Base-by-base conservation (phyloP, 2,888 invertebrate genomes). In the Schizaphis graminum region DNA sequence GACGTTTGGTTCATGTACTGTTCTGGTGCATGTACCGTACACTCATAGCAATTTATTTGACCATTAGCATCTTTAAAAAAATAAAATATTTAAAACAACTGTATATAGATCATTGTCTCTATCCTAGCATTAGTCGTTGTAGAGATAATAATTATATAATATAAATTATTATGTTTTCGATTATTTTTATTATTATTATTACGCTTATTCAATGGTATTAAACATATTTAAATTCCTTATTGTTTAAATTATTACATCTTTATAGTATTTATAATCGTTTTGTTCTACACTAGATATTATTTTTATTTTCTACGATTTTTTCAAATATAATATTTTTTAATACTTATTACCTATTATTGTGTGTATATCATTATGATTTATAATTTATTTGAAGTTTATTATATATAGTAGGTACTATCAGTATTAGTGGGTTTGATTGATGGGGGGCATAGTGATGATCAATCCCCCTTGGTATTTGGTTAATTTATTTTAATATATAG, bases 11-110 rank as follows among this genome's bases (percentile, higher is more conserved):
- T 97, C 95, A 96, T 96, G 95, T 96, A 96, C 92, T 96, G 96
- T 67, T 96, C 96, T 11, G 97, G 97, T 2, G 96, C 96, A 0
- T 97, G 97, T 95, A 97, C 97, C 28, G 97, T 96, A 95, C 98
- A 98, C 95, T 97, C 97, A 96, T 97, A 98, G 96, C 98, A 98
- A 95, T 97, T 96, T 89, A 98, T 96, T 56, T 97, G 96, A 90
- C 96, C 95, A 56, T 95, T 95, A 44, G 95, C 95, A 26, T 92
- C 93, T 94, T 95, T 87, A 89, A 94, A 94, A 92, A 90, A 21
- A 49, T 35, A 16, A 53, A 53, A 53, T 53, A 35, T 77, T 35
- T 16, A 77, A 77, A 35, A 35, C 7, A 67, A 67, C 2, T 67
- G 21, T 53, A 53, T 16, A 67, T 67, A 77, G 35, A 77, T 77